Conservation (phyloP, 2,888 invertebrate genomes). For the Philopedon plagiatum region DNA sequence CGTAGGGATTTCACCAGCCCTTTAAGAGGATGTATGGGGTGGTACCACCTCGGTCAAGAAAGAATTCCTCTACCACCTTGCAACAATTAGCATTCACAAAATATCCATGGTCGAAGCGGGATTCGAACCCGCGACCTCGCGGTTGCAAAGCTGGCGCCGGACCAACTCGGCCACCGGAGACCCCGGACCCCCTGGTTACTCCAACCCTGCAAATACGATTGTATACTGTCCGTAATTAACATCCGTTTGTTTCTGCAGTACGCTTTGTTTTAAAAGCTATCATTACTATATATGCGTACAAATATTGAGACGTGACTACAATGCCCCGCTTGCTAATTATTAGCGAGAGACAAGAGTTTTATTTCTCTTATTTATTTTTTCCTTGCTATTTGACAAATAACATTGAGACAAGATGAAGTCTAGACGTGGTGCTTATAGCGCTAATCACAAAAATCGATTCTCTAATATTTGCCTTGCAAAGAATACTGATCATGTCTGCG, state of each 20-base stretch:
- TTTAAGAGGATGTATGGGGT: too few relatives aligned
- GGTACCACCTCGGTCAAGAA: too few relatives aligned
- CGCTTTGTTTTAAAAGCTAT: slow-evolving; percentile 28
- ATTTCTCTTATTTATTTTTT: slow-evolving; percentile 10
- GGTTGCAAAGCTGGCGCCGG: too few relatives aligned
- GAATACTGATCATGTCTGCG: slow-evolving; percentile 13
- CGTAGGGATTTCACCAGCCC: too few relatives aligned
- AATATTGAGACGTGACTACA: slow-evolving; percentile 22
- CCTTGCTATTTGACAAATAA: slow-evolving; percentile 18
- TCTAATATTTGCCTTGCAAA: slow-evolving; percentile 28
- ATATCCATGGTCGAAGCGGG: too few relatives aligned
- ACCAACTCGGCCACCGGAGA: too few relatives aligned
- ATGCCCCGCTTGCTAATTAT: slow-evolving; percentile 23
- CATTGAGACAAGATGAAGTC: slow-evolving; percentile 24
- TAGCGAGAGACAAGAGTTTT: slow-evolving; percentile 2
- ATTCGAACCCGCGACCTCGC: too few relatives aligned
- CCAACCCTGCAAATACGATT: slow-evolving; percentile 14
- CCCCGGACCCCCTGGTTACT: too few relatives aligned
- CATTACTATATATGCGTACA: slow-evolving; percentile 21
- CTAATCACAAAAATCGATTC: slow-evolving; percentile 17
- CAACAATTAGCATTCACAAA: too few relatives aligned
- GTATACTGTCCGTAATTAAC: slow-evolving; percentile 18
- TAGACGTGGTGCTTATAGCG: slow-evolving; percentile 14
- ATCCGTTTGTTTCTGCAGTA: slow-evolving; percentile 17
- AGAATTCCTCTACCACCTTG: too few relatives aligned